A percentile compares a stretch with the other conserved stretches of the same genome.
phyloP scores from a whole-genome alignment of 2,797 vertebrate genomes.

The Gambelia wislizenii region DNA sequence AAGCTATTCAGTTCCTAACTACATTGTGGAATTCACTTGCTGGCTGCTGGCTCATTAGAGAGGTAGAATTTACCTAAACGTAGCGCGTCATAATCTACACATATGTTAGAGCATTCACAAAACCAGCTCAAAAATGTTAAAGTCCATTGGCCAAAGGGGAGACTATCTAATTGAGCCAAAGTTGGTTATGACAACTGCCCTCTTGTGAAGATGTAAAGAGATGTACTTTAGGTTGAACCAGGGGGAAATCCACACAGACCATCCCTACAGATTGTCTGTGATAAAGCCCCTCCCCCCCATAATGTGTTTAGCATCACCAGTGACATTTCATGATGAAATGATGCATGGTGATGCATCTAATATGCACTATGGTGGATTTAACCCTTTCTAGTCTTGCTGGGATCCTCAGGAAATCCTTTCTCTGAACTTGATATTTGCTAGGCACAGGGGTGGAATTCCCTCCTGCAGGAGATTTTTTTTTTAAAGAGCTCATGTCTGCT shows the following conservation, averaged over 20 bases:
- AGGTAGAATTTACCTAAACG: constrained; percentile 11
- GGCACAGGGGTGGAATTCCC: not conserved
- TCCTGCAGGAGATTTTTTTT: no score
- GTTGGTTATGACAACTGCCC: not conserved
- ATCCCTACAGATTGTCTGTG: no score
- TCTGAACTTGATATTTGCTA: not conserved
- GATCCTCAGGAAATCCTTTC: not conserved
- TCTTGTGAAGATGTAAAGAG: not conserved
- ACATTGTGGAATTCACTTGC: constrained; percentile 15
- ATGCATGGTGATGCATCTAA: not conserved
- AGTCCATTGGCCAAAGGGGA: not conserved
- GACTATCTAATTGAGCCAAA: not conserved
- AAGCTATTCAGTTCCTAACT: constrained; percentile 24
- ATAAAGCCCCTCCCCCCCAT: not conserved
- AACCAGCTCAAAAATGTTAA: not conserved
- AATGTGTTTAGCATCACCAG: not conserved
- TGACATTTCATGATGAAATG: not conserved
- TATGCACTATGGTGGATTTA: not conserved
- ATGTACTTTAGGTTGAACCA: not conserved
- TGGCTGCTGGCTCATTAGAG: not conserved
- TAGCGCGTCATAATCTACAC: not conserved
- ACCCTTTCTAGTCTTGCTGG: not conserved
- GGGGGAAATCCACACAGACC: not conserved
- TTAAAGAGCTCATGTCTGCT: not conserved
- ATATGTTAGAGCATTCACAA: not conserved